Base-by-base conservation (phyloP, 2,888 invertebrate genomes). In the Augochlorella aurata region DNA sequence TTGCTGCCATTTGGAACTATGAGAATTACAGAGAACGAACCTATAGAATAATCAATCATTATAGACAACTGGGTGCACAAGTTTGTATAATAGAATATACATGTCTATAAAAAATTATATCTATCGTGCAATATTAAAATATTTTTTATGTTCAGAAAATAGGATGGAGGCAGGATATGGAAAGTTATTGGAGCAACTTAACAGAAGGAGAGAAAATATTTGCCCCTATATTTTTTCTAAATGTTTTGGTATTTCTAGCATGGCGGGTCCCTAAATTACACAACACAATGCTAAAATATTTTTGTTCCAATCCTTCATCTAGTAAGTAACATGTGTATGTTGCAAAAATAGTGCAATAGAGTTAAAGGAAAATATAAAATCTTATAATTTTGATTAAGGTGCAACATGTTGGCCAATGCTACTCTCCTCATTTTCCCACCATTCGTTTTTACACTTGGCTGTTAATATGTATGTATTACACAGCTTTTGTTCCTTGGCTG, bases 381-480 rank as follows among this genome's bases (percentile, higher is more conserved):
- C 47, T 24, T 81, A 86, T 84, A 71, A 81, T 86, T 75, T 84
- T 87, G 45, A 90, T 94, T 65, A 93, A 97, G 97, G 95, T 91
- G 95, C 95, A 85, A 94, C 96, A 70, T 98, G 97, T 93, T 95
- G 96, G 94, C 98, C 99, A 5, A 98, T 99, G 98, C 92, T 99
- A 72, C 94, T 99, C 7, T 98, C 98, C n/a, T 97, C 97, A 50
- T 99, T 99, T 94, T 99, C 99, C 90, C 99, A 99, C 93, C 97
- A 97, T 91, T 97, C 97, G 1, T 94, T 96, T 54, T 94, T 98
- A 85, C 99, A 99, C 94, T 95, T 99, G 81, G 96, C 96, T 88
- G 96, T 97, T 74, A 99, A 99, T 94, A 99, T 99, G 99, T 99
- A 97, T 94, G 99, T 98, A 63, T 94, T 99, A 45, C 97, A 98